Conservation (phyloP, 2,797 vertebrate genomes). For the Morus bassanus region DNA sequence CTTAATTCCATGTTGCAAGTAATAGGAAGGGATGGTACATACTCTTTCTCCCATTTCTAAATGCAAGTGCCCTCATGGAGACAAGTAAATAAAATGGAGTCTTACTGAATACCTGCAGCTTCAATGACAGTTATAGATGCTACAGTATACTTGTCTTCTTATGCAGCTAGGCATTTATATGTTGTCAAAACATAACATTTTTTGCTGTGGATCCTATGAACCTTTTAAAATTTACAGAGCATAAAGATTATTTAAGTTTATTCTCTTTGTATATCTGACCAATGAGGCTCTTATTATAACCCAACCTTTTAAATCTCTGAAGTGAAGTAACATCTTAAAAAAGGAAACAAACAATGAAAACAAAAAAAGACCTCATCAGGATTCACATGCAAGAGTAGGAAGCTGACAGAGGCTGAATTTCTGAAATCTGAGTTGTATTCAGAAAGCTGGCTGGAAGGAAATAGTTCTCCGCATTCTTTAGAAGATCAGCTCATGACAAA, state of each 20-base stretch:
- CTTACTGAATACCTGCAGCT: neutral
- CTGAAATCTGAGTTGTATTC: neutral
- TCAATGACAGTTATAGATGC: neutral
- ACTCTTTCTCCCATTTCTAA: neutral
- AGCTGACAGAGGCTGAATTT: neutral
- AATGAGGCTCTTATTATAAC: neutral
- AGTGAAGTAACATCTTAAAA: neutral
- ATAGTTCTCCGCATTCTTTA: neutral
- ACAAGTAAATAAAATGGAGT: neutral
- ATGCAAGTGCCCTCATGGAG: neutral
- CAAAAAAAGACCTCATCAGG: neutral
- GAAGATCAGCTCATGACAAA: constrained; percentile 44
- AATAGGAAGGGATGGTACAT: neutral
- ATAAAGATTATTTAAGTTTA: neutral
- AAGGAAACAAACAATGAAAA: neutral
- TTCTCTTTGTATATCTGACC: neutral
- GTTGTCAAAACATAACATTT: neutral
- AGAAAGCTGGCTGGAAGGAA: neutral
- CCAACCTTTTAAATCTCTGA: neutral
- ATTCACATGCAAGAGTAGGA: neutral
- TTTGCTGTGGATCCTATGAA: neutral
- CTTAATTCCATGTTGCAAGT: neutral
- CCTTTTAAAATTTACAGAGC: neutral
- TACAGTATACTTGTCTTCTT: neutral
- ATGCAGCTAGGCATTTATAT: neutral